phyloP scores from a whole-genome alignment of 2,113 vertebrate genomes.

The Pseudorasbora parva region DNA sequence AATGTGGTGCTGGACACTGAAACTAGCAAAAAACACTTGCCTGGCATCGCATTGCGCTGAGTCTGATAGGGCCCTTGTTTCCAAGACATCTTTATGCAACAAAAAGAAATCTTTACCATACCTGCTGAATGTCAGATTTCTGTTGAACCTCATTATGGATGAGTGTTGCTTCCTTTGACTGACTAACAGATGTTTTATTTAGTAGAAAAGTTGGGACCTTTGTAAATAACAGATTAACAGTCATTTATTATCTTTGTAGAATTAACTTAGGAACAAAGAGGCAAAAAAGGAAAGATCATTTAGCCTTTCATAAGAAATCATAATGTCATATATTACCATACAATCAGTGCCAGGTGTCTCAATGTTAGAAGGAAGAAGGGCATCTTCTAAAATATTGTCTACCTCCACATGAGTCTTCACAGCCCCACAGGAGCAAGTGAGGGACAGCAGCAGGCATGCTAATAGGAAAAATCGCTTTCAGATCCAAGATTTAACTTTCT shows the following conservation, averaged over 20 bases:
- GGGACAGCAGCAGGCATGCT: constrained; percentile 52
- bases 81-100: not conserved
- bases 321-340: constrained; percentile 47
- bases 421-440: constrained; percentile 35
- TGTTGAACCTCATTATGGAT: not conserved
- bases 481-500: not conserved
- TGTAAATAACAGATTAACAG: not conserved
- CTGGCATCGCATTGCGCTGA: too few relatives aligned
- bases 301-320: not conserved
- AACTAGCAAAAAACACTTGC: too few relatives aligned
- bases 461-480: not conserved
- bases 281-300: not conserved
- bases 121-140: not conserved
- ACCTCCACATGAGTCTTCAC: not conserved
- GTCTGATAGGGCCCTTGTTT: not conserved
- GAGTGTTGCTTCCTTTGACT: not conserved
- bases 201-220: constrained; percentile 7
- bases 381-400: not conserved
- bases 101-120: not conserved
- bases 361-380: constrained; percentile 48
- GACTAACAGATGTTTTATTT: not conserved
- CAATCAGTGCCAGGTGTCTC: constrained; percentile 64
- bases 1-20: too few relatives aligned
- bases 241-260: not conserved
- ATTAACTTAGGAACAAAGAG: not conserved